Conservation (phyloP, 2,113 vertebrate genomes). For the Etia nguti region DNA sequence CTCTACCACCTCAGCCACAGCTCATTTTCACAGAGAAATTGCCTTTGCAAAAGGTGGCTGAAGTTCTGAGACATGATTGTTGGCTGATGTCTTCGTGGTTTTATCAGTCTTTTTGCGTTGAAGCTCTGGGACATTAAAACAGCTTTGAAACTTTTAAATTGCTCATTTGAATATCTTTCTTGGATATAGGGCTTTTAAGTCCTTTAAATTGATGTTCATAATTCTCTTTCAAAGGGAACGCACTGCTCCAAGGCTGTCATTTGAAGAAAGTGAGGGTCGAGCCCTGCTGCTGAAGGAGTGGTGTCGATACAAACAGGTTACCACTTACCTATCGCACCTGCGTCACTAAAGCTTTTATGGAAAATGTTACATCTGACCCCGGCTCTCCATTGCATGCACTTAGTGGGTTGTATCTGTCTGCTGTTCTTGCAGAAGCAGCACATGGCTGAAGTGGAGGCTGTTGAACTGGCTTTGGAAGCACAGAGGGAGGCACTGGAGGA, state of each 20-base stretch:
- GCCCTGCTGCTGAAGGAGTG: conserved; percentile 86
- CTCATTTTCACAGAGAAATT: neutral
- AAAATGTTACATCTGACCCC: neutral
- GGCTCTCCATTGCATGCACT: neutral
- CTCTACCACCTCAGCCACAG: neutral
- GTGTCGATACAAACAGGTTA: conserved; percentile 78
- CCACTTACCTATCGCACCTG: neutral
- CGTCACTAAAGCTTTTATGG: neutral
- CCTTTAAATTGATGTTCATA: neutral
- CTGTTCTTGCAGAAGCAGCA: conserved; percentile 70
- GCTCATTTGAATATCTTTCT: neutral
- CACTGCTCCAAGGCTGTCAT: conserved; percentile 49
- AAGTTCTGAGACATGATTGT: neutral
- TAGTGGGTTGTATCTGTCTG: neutral
- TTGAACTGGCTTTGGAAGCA: conserved; percentile 73
- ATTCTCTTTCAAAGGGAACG: conserved; percentile 72
- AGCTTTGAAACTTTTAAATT: neutral
- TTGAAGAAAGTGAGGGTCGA: conserved; percentile 82
- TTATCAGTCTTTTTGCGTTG: neutral
- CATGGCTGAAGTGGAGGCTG: conserved; percentile 70
- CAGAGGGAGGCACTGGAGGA: conserved; percentile 85
- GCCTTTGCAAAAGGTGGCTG: neutral
- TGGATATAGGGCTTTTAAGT: neutral
- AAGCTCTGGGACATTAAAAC: neutral
- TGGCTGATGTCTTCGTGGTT: neutral